Evolutionary conservation across 64 coral and sea anemone species (phyloP), one percentile per base, ranked within the genome.

Genomic region (Montipora sp.): DNA sequence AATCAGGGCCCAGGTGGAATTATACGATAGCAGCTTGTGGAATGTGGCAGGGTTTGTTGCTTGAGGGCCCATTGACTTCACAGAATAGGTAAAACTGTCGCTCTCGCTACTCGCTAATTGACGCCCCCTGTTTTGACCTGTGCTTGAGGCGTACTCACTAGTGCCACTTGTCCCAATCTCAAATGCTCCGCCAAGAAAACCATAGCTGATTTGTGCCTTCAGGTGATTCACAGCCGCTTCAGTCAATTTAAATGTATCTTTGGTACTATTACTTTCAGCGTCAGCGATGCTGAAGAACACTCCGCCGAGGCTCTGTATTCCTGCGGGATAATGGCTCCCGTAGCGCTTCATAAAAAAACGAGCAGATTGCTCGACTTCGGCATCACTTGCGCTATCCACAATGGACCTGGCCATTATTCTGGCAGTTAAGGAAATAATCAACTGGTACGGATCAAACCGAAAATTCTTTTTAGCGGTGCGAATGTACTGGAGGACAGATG

Each of bases 271-370:
- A 44, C 80, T 92, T 53, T 92, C 19, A 9, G 80, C 80, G 7
- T 83, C 65, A 0, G 55, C 90, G 59, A 84, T 76, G 74, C 10
- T 76, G 43, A 14, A 76, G 74, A 76, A 76, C 3, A 76, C 22
- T 8, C 27, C 74, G 44, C 80, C 90, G 7, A 84, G 90, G 8
- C 71, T 83, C 13, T 84, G 90, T 19, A 21, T 11, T 15, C 90
- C 90, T 0, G 47, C 69, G 15, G 90, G 80, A 24, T 76, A 83
- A 74, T 84, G 80, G 82, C 90, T 92, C 16, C 90, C 90, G 14
- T 65, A 92, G 15, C 68, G 79, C 72, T 92, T 24, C 51, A 92
- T 45, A 57, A 92, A 84, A 36, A 3, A 12, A 48, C 80, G 67
- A 12, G 90, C 90, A 45, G 22, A 13, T 14, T 43, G 7, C 46